A percentile compares a stretch with the other conserved stretches of the same genome.
These are phyloP conservation scores for Ophioninae sp. DNA, from an alignment of 2,888 invertebrate genomes.

Conservation along the genomic window DNA sequence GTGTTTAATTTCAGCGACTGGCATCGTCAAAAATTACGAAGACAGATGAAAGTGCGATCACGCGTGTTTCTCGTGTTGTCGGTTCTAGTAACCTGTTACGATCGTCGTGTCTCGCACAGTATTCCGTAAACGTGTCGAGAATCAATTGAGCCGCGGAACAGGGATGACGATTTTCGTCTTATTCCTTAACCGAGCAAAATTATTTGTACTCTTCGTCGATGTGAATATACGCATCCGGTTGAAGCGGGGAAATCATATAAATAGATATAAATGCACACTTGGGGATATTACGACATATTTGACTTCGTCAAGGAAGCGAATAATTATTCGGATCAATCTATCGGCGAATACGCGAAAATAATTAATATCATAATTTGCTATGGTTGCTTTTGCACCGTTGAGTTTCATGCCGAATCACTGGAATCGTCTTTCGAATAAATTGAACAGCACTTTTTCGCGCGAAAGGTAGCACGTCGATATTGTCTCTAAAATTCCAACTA, in stretches of 20 bases:
- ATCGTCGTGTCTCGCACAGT: background rate
- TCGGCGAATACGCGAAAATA: background rate
- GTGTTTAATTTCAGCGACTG: background rate
- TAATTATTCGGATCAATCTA: background rate
- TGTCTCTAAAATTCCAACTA: background rate
- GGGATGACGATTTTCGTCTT: background rate
- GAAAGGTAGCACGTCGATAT: background rate
- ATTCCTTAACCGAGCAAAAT: background rate
- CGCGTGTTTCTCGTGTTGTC: conserved; percentile 22
- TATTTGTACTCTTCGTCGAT: background rate
- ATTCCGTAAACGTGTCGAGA: background rate
- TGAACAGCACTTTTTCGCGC: background rate
- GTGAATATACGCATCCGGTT: background rate
- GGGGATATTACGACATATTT: background rate
- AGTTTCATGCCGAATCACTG: background rate
- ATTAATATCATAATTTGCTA: background rate
- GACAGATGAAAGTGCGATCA: conserved; percentile 9
- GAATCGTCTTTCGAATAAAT: background rate
- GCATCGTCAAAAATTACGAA: background rate
- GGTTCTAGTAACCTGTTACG: conserved; percentile 24
- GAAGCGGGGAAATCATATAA: background rate
- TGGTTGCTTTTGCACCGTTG: background rate
- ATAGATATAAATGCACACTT: background rate
- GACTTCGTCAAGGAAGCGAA: background rate
- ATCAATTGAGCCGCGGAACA: background rate